Base-by-base conservation (phyloP, 1,140 invertebrate species). In the Belonocnema kinseyi region DNA sequence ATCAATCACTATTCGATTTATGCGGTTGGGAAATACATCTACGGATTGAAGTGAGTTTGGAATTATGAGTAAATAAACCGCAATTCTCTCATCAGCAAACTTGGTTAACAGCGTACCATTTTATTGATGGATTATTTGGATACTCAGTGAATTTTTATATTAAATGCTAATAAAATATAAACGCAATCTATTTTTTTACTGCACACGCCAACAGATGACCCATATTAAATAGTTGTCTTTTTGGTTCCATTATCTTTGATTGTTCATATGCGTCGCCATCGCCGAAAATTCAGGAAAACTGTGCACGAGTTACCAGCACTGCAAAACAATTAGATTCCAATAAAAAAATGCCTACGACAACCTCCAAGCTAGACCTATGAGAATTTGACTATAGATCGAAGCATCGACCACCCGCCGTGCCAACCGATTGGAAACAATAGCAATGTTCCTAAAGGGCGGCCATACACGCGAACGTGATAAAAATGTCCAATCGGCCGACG, bases 341-440 rank as follows among this genome's bases (percentile, higher is more conserved):
- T 81, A 81, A 79, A 81, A n/a, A 81, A 81, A 82, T 84, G 71
- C 76, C 66, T 72, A 71, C 70, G 78, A 82, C 82, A 80, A 83
- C 74, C 73, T 56, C 72, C 74, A 52, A 50, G 74, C 77, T 82
- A 76, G 75, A 58, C 75, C 74, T 72, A 14, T n/a, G 33, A 26
- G 46, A 80, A 40, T 70, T 76, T 72, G 11, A 56, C 66, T 72
- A 66, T 80, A 80, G 76, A n/a, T 70, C 14, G 14, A 51, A 72
- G 51, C 73, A 58, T 75, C 79, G 75, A 51, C 76, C 56, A 75
- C 73, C 78, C 71, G 80, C 78, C 82, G 72, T 66, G 74, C 77
- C 82, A 61, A 56, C 72, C 80, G 74, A 85, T 85, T 82, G 81
- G 77, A 85, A 82, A 82, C 82, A 85, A 85, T 83, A 76, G 79